Evolutionary conservation across 64 coral and sea anemone genomes (phyloP), one percentile per base, ranked within the genome.

Genomic region (Astreopora myriophthalma): DNA sequence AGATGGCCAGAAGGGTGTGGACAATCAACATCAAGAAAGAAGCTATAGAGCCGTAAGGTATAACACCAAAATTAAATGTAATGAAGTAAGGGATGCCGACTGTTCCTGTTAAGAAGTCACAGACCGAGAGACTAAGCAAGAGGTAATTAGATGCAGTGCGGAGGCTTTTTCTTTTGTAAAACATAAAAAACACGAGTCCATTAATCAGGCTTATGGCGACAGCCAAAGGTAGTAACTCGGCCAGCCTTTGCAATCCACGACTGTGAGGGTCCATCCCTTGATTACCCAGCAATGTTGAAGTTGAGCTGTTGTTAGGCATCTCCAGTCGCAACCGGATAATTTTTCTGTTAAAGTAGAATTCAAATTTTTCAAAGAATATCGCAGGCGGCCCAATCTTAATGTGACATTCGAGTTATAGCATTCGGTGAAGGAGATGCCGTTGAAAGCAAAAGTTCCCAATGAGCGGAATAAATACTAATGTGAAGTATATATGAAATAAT

Each of bases 61-160:
- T 62, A 34, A 80, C 25, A 5, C 26, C 52, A 19, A 80, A 58
- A 34, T 8, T 31, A 30, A 80, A 61, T 3, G 6, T 6, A 11
- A 92, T 72, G 24, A 92, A 62, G 13, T 61, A 62, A 52, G 89
- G 89, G 14, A 92, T 88, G 32, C 87, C 88, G n/a, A 95, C 34
- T 19, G 68, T 22, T 37, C 94, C 94, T 33, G 84, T 95, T 3
- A 95, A 74, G 19, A 95, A 92, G 74, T 95, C 94, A 10, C 68
- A 87, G 3, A 88, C 40, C 12, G 94, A 83, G 1, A 95, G 73
- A 25, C 94, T 87, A n/a, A 95, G 26, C 20, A 95, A 62, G n/a
- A 92, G 69, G 89, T 92, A 92, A 76, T 95, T 95, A 11, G 88
- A 70, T 11, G 94, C 25, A 25, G 82, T 92, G 2, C 89, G 84